These are phyloP conservation scores for Garra rufa DNA, from an alignment of 2,113 vertebrate species.

Conservation along the genomic window DNA sequence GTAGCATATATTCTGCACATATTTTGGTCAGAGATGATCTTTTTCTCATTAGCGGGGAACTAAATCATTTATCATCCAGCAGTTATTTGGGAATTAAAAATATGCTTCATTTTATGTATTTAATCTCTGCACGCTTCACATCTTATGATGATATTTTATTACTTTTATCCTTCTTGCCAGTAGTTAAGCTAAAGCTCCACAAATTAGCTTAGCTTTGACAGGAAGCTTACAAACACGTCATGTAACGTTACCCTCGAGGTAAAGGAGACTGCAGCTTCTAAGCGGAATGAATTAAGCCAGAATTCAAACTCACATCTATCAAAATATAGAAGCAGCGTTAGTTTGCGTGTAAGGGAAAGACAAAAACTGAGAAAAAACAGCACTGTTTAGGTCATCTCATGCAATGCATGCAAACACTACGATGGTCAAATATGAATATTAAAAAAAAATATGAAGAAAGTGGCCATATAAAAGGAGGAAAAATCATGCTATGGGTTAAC, in stretches of 20 bases:
- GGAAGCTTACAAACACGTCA: slow-evolving; percentile 66
- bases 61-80: background rate
- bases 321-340: slow-evolving; percentile 5
- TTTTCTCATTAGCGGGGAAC: background rate
- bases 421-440: slow-evolving; percentile 46
- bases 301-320: slow-evolving; percentile 59
- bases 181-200: slow-evolving; percentile 27
- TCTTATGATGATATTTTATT: background rate
- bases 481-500: slow-evolving; percentile 82
- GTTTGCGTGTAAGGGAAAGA: slow-evolving; percentile 18
- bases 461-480: slow-evolving; percentile 28
- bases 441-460: slow-evolving; percentile 28
- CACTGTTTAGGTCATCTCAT: background rate
- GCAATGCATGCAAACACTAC: slow-evolving; percentile 30
- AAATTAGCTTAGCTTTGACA: slow-evolving; percentile 61
- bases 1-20: background rate
- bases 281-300: slow-evolving; percentile 64
- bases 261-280: slow-evolving; percentile 41
- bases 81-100: background rate
- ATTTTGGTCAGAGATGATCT: background rate
- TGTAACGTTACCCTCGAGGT: slow-evolving; percentile 61
- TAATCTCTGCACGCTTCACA: background rate
- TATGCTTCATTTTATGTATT: background rate
- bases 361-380: slow-evolving; percentile 57
- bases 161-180: slow-evolving; percentile 16